Conservation (phyloP, 2,888 invertebrate genomes). For the Merodon equestris region DNA sequence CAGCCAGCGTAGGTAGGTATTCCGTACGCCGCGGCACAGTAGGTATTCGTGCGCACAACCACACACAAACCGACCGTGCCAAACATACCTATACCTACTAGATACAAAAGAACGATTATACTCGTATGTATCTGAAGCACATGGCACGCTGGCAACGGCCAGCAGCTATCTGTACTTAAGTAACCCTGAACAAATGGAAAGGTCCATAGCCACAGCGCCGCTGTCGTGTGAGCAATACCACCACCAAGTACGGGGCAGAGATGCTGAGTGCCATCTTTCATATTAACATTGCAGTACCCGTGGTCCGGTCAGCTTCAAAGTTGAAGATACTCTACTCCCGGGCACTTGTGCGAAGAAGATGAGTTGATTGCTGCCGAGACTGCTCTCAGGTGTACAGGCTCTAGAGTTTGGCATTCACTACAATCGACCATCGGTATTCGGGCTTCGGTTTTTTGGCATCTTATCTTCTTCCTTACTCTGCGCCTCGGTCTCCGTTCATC, state of each 20-base stretch:
- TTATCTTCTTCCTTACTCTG: no score
- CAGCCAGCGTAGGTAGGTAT: no score
- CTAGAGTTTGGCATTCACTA: constrained; percentile 30
- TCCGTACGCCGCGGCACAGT: no score
- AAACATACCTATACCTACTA: no score
- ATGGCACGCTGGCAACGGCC: constrained; percentile 4
- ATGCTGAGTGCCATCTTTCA: no score
- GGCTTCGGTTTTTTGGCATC: constrained; percentile 31
- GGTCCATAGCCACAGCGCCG: constrained; percentile 22
- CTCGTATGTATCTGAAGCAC: constrained; percentile 27
- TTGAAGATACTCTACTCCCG: no score
- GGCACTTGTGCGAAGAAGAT: constrained; percentile 23
- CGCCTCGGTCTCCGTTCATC: no score
- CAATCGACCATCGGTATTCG: no score
- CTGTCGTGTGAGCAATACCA: constrained; percentile 26
- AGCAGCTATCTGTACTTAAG: constrained; percentile 38
- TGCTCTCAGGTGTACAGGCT: constrained; percentile 18
- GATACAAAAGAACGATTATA: constrained; percentile 33
- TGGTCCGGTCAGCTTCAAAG: no score
- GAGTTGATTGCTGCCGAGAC: constrained; percentile 28
- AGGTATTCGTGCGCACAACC: no score
- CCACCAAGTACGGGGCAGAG: constrained; percentile 27
- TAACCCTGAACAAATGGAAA: constrained; percentile 59
- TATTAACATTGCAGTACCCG: background rate
- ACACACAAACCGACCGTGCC: no score